A percentile compares a stretch with the other conserved stretches of the same genome.
Conservation (phyloP, 2,888 invertebrate species). For the Drosophila nr. medialis region DNA sequence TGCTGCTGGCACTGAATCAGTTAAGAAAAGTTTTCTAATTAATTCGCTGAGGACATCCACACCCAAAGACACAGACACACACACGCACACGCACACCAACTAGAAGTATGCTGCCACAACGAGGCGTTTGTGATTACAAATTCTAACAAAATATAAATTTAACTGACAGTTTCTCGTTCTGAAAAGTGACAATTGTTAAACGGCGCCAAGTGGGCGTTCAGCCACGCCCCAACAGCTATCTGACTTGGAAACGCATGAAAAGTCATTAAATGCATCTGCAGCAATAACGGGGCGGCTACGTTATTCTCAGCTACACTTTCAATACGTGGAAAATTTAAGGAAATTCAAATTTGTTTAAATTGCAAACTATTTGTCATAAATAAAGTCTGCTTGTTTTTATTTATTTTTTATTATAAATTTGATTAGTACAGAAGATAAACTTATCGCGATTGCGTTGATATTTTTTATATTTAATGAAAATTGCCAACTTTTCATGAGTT, state of each 20-base stretch:
- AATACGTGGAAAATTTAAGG: constrained; percentile 3
- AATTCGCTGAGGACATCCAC: constrained; percentile 63
- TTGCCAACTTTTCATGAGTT: background rate
- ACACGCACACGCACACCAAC: constrained; percentile 24
- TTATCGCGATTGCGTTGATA: background rate
- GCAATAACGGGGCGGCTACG: constrained; percentile 20
- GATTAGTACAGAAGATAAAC: rapidly evolving
- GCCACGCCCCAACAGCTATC: constrained; percentile 57
- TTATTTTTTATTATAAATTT: background rate
- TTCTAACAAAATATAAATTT: constrained; percentile 67
- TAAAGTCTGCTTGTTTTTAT: background rate
- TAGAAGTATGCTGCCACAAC: constrained; percentile 41
- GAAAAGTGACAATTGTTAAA: constrained; percentile 63
- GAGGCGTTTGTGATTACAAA: constrained; percentile 53
- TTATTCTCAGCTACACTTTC: constrained; percentile 30
- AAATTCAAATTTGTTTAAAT: background rate
- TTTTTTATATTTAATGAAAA: background rate
- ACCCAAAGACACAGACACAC: background rate
- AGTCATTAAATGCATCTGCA: constrained; percentile 53
- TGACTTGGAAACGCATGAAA: constrained; percentile 50
- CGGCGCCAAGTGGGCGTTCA: constrained; percentile 27
- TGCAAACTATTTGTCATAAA: background rate
- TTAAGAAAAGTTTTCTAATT: constrained; percentile 81
- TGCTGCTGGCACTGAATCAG: constrained; percentile 76
- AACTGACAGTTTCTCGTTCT: constrained; percentile 64